A percentile compares a stretch with the other conserved stretches of the same genome.
Evolutionary conservation across 2,797 vertebrate genomes (phyloP).

Genomic region (Protosalanx chinensis): DNA sequence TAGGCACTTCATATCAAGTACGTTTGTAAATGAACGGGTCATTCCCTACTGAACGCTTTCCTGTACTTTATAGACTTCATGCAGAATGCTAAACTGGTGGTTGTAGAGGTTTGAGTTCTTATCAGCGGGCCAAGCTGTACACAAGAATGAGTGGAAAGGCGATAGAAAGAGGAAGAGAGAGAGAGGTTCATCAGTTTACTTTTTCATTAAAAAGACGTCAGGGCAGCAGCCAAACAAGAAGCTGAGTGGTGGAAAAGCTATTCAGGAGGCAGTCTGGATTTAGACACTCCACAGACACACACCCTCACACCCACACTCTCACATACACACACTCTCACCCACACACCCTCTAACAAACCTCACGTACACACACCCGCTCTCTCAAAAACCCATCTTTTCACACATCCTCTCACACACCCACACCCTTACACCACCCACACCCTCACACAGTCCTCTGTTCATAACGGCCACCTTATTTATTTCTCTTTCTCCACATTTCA

Average conservation of each 20-base stretch:
- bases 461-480: neutral
- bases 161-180: neutral
- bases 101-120: slow-evolving; percentile 17
- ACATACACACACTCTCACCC: neutral
- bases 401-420: neutral
- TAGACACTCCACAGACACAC: neutral
- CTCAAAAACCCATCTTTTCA: neutral
- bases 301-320: neutral
- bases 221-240: slow-evolving; percentile 40
- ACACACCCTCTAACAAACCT: neutral
- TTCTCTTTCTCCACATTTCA: neutral
- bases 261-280: neutral
- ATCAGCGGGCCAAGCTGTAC: slow-evolving; percentile 29
- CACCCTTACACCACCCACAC: neutral
- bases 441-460: neutral
- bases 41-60: too few relatives aligned
- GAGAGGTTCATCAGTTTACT: slow-evolving; percentile 21
- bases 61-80: too few relatives aligned
- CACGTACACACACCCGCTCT: neutral
- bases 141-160: neutral
- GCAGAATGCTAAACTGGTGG: too few relatives aligned
- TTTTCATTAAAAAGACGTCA: slow-evolving; percentile 34
- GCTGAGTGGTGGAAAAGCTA: slow-evolving; percentile 23
- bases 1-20: neutral
- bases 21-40: too few relatives aligned